Evolutionary conservation across 2,113 vertebrate species (phyloP), one percentile per base, ranked within the genome.

Genomic region (Rhabdomys dilectus): DNA sequence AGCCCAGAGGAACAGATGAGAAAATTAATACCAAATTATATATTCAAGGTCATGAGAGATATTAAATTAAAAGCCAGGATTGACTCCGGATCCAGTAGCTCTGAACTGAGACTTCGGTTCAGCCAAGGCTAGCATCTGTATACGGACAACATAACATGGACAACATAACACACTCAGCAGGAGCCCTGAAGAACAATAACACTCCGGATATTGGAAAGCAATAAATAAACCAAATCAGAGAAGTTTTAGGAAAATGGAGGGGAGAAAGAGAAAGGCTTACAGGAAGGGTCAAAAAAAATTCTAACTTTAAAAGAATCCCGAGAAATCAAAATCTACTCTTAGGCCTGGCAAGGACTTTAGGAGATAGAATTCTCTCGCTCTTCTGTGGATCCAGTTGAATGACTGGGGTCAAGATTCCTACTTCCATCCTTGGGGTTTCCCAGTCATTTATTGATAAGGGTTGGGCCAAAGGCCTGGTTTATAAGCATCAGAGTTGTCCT

Each of bases 261-360:
- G 60, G 45, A 66, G 24, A 31, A 64, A 45, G 39, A 26, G 3
- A 2, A 22, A 5, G 7, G 16, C 3, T 15, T 1, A 26, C 0
- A 0, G 17, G 45, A 36, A 78, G 10, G 34, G n/a, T 15, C 22
- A 5, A 11, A 66, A n/a, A 11, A 66, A n/a, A 45, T 7, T 26
- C 9, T 11, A 73, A 80, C 42, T 45, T 39, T 66, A 29, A 62
- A 88, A 88, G 87, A 66, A 24, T 39, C 5, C 7, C 70, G 64
- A 78, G 70, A 95, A 80, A 72, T 72, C 36, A 93, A 93, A 96
- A 85, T 45, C 48, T 78, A 45, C 0, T 6, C 10, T 85, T 24
- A 45, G 45, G 39, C 42, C 51, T 9, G 82, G 73, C 1, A 34
- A 2, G 1, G n/a, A 91, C 56, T 53, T 73, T 36, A 84, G n/a